A percentile compares a stretch with the other conserved stretches of the same genome.
Evolutionary conservation across 2,888 invertebrate genomes (phyloP).

Genomic region (Chymomyza procnemis): DNA sequence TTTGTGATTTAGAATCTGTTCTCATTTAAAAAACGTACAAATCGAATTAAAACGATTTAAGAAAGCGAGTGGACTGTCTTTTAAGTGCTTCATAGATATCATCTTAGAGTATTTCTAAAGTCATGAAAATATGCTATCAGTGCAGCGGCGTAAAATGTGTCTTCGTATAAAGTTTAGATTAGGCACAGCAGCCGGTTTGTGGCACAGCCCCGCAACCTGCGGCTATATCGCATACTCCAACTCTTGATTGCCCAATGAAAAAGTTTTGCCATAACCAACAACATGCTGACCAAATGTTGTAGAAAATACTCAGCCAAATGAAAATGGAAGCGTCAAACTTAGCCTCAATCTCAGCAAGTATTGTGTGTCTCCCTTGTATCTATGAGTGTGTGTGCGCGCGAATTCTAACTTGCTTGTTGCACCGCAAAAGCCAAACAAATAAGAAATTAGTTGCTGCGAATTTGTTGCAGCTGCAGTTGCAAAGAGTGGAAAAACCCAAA

Average conservation of each 20-base stretch:
- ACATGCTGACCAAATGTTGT: not conserved
- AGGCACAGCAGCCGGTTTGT: not conserved
- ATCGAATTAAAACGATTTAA: no score
- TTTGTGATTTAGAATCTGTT: no score
- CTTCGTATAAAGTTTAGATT: not conserved
- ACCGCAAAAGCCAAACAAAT: constrained; percentile 65
- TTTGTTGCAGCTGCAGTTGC: constrained; percentile 64
- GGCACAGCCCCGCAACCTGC: not conserved
- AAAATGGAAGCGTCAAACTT: not conserved
- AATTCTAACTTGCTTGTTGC: constrained; percentile 17
- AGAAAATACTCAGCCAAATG: constrained; percentile 1
- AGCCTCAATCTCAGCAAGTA: not conserved
- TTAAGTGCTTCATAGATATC: no score
- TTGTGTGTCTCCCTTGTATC: not conserved
- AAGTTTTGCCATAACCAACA: not conserved
- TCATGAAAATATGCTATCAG: no score
- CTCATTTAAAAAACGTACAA: no score
- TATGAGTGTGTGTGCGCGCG: constrained; percentile 7
- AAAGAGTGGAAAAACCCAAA: constrained; percentile 37
- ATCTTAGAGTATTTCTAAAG: no score
- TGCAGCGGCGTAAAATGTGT: no score
- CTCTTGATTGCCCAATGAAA: not conserved
- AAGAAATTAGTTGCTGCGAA: constrained; percentile 70
- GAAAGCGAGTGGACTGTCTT: no score
- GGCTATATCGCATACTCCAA: no score